phyloP scores from a whole-genome alignment of 1,140 invertebrate species.

The Solen grandis region DNA sequence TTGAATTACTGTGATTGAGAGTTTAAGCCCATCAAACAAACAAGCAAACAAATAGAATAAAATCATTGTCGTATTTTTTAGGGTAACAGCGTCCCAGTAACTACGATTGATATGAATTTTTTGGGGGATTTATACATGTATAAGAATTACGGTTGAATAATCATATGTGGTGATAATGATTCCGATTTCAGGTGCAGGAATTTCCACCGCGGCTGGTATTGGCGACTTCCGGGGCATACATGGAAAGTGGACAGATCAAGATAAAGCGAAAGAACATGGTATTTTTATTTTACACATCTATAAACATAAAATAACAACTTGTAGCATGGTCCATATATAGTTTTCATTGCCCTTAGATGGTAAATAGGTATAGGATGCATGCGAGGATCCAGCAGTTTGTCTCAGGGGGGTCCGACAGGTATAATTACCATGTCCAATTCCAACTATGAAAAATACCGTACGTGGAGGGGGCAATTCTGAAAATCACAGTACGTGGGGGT shows the following conservation, averaged over 20 bases:
- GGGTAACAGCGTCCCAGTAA: background rate
- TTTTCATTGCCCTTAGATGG: no score
- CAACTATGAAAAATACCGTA: no score
- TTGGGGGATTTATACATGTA: background rate
- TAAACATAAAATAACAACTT: background rate
- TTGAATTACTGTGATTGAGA: no score
- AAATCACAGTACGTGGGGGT: no score
- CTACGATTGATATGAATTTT: background rate
- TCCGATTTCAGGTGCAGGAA: slow-evolving; percentile 94
- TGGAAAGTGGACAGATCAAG: slow-evolving; percentile 71
- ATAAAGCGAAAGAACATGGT: slow-evolving; percentile 62
- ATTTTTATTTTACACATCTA: background rate
- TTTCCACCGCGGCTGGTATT: slow-evolving; percentile 96
- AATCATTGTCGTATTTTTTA: no score
- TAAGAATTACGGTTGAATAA: background rate
- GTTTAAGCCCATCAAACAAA: no score
- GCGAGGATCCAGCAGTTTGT: no score
- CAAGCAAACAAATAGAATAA: no score
- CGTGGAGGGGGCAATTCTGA: no score
- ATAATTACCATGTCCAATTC: no score
- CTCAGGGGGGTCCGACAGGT: no score
- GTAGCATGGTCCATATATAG: background rate
- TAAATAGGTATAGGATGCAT: no score
- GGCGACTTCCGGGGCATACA: slow-evolving; percentile 93
- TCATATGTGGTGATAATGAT: background rate